These are phyloP conservation scores for Drosophila yakuba DNA, from an alignment of 1,140 invertebrate species.

Conservation along the genomic window DNA sequence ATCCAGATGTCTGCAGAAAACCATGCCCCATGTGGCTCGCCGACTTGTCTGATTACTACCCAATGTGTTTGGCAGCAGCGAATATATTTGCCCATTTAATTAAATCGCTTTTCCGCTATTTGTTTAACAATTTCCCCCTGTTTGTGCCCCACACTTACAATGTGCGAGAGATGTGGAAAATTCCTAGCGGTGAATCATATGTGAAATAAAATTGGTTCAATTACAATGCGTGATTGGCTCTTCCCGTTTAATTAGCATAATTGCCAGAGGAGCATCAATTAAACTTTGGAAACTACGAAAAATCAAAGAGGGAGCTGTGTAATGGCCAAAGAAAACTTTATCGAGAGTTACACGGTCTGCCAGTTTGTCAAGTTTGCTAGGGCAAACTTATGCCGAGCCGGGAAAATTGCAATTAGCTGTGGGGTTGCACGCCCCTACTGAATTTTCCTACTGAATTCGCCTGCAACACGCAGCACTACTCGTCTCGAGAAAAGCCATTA, in stretches of 20 bases:
- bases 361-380: constrained; percentile 42
- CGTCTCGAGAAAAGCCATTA: constrained; percentile 36
- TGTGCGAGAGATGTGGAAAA: constrained; percentile 27
- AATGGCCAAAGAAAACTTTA: constrained; percentile 28
- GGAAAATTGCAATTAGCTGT: constrained; percentile 59
- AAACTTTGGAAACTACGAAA: constrained; percentile 49
- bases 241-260: constrained; percentile 64
- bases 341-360: constrained; percentile 41
- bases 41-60: constrained; percentile 12
- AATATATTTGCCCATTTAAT: constrained; percentile 59
- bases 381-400: constrained; percentile 52
- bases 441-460: constrained; percentile 16
- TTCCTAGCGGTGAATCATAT: constrained; percentile 20
- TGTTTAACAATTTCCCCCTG: constrained; percentile 17
- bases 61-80: constrained; percentile 17
- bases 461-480: constrained; percentile 33
- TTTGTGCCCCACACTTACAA: constrained; percentile 36
- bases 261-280: constrained; percentile 51
- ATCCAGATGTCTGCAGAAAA: constrained; percentile 32
- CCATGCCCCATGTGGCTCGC: constrained; percentile 32
- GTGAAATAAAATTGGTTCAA: constrained; percentile 9
- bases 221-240: constrained; percentile 30
- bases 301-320: constrained; percentile 7
- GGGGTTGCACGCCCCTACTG: constrained; percentile 1
- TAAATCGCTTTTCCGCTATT: constrained; percentile 35